These are phyloP conservation scores for Phrynocephalus guinanensis DNA, from an alignment of 2,797 vertebrate genomes.

Conservation along the genomic window DNA sequence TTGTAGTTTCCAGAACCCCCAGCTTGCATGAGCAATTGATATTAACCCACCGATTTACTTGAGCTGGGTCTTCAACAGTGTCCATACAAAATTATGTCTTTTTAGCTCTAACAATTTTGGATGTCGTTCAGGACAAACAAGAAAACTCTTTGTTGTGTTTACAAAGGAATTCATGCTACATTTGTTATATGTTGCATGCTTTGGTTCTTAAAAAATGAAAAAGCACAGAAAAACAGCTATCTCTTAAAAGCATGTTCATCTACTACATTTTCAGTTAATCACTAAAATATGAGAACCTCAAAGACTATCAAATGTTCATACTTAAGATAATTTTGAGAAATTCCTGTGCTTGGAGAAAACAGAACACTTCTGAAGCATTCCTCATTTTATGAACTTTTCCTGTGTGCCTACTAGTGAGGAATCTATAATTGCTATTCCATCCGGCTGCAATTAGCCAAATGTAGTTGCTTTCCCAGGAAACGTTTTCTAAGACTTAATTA, in stretches of 20 bases:
- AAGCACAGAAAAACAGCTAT: neutral
- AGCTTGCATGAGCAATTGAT: too few species aligned
- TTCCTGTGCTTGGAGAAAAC: slow-evolving; percentile 10
- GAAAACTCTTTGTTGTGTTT: too few species aligned
- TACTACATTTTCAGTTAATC: neutral
- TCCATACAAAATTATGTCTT: too few species aligned
- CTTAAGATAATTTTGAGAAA: slow-evolving; percentile 17
- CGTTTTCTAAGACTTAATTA: slow-evolving; percentile 70
- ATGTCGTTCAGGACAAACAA: too few species aligned
- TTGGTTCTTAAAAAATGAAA: neutral
- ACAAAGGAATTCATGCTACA: neutral
- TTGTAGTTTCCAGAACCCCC: too few species aligned
- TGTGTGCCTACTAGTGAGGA: slow-evolving; percentile 35
- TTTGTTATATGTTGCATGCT: slow-evolving; percentile 29
- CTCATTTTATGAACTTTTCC: slow-evolving; percentile 32
- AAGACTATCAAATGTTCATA: neutral
- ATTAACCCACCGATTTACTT: too few species aligned
- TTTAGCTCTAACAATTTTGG: too few species aligned
- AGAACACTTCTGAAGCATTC: neutral
- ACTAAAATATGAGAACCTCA: slow-evolving; percentile 12
- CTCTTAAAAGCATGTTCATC: neutral
- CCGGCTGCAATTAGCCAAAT: slow-evolving; percentile 61
- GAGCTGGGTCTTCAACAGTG: too few species aligned
- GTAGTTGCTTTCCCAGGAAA: slow-evolving; percentile 62
- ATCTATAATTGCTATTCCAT: slow-evolving; percentile 54